These are phyloP conservation scores for Thalassaphorura encarpata DNA, from an alignment of 1,140 invertebrate species.

Conservation along the genomic window DNA sequence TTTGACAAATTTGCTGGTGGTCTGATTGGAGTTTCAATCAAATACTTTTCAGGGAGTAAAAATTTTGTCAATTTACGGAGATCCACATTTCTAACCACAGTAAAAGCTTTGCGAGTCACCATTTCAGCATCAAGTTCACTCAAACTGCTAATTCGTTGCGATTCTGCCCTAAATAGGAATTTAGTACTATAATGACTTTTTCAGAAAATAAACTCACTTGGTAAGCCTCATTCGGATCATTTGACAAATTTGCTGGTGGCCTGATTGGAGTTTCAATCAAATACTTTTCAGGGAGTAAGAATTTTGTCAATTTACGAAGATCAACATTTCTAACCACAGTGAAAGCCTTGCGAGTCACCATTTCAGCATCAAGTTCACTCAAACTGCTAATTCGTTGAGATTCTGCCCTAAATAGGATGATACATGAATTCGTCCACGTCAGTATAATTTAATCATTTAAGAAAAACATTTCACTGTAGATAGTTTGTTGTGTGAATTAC, in stretches of 20 bases:
- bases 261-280: too few relatives aligned
- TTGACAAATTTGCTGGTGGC: too few relatives aligned
- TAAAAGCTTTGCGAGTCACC: slow-evolving; percentile 23
- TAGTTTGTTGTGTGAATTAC: too few relatives aligned
- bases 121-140: slow-evolving; percentile 29
- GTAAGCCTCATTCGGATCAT: too few relatives aligned
- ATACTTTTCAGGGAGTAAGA: slow-evolving; percentile 27
- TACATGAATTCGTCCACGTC: background rate
- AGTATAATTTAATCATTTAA: slow-evolving; percentile 1
- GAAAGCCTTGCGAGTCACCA: slow-evolving; percentile 23
- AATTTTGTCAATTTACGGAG: slow-evolving; percentile 20
- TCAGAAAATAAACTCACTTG: too few relatives aligned
- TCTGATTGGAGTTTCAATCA: too few relatives aligned
- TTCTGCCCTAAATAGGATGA: slow-evolving; percentile 20
- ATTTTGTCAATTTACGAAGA: slow-evolving; percentile 20
- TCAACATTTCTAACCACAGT: slow-evolving; percentile 24
- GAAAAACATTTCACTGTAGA: too few relatives aligned
- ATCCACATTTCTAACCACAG: slow-evolving; percentile 23
- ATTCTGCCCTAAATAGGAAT: slow-evolving; percentile 22
- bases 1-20: too few relatives aligned
- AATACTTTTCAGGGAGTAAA: slow-evolving; percentile 26
- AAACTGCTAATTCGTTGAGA: slow-evolving; percentile 25
- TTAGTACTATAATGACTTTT: too few relatives aligned
- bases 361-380: slow-evolving; percentile 27
- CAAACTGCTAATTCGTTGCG: slow-evolving; percentile 24